phyloP scores from a whole-genome alignment of 2,113 vertebrate genomes.

The Proterorhinus semilunaris region DNA sequence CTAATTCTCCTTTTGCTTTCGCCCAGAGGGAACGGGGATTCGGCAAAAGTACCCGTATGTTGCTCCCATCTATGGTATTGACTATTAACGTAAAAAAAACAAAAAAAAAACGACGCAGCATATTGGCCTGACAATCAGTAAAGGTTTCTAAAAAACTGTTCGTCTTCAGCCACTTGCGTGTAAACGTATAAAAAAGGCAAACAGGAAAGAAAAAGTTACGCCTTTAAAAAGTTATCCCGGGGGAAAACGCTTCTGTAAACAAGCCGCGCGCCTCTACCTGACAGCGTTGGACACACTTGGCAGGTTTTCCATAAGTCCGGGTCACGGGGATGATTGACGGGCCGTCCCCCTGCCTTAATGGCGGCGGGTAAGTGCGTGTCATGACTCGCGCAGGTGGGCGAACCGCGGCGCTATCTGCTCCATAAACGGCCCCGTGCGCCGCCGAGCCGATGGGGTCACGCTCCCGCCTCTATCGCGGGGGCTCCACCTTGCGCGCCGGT shows the following conservation, averaged over 20 bases:
- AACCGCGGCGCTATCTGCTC: slow-evolving; percentile 17
- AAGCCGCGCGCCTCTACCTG: background rate
- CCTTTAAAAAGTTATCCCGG: slow-evolving; percentile 11
- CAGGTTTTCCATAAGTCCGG: slow-evolving; percentile 6
- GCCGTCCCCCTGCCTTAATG: slow-evolving; percentile 18
- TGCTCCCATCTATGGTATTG: no score
- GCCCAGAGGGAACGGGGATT: no score
- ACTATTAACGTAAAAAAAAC: no score
- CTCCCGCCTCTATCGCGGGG: slow-evolving; percentile 26
- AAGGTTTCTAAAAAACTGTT: no score
- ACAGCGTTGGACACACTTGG: slow-evolving; percentile 5
- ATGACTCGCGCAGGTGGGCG: slow-evolving; percentile 21
- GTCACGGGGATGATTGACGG: slow-evolving; percentile 34
- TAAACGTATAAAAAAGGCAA: background rate
- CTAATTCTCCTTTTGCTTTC: no score
- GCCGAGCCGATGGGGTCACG: slow-evolving; percentile 46
- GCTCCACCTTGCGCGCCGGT: slow-evolving; percentile 54
- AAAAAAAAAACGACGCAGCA: no score
- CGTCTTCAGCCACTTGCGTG: background rate
- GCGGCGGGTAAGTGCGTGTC: slow-evolving; percentile 21
- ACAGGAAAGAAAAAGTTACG: background rate
- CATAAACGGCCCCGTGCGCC: slow-evolving; percentile 12
- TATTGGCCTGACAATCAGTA: no score
- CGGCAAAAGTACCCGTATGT: no score
- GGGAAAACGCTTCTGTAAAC: slow-evolving; percentile 11